Evolutionary conservation across 2,797 vertebrate species (phyloP), one percentile per base, ranked within the genome.

Genomic region (Phylloscopus collybita): DNA sequence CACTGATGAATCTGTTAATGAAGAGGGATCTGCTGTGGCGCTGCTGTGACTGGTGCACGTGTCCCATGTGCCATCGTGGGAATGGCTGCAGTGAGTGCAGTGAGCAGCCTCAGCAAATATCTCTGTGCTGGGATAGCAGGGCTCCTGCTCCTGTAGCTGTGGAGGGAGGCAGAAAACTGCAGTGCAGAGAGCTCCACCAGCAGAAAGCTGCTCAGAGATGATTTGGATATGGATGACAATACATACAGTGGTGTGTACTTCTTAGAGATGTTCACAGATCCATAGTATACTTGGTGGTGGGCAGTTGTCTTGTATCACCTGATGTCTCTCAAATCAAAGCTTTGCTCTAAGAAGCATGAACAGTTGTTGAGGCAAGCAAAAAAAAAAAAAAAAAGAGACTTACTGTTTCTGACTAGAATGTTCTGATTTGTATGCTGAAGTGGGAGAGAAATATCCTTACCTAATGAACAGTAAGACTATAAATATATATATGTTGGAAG

Each of bases 161-260:
- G 29, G 20, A 64, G 54, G 54, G 62, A 50, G 57, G 36, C 1
- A 7, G 32, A 38, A 29, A 79, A 32, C 34, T 44, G 38, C 49
- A 57, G 49, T 9, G 34, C 16, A 36, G 65, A 65, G 42, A 57
- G 27, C 57, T 54, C 30, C 42, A 40, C 6, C 45, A 50, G 74
- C 49, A 51, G 72, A 69, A 64, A 50, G 27, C 40, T n/a, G 1
- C 32, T 67, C 12, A 26, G 25, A 62, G 54, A 9, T 73, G 20
- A 40, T 44, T 44, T 44, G 54, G 32, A 8, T 67, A 20, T n/a
- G 40, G 53, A 3, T 23, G 29, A 10, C 22, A 61, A 22, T 47
- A 21, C 1, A 0, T 23, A 13, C 0, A 2, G 44, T 60, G 49
- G 14, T 26, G 17, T 71, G 19, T 29, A 1, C 5, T 5, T 53